phyloP scores from a whole-genome alignment of 2,797 vertebrate species.

The Eidolon dupreanum region DNA sequence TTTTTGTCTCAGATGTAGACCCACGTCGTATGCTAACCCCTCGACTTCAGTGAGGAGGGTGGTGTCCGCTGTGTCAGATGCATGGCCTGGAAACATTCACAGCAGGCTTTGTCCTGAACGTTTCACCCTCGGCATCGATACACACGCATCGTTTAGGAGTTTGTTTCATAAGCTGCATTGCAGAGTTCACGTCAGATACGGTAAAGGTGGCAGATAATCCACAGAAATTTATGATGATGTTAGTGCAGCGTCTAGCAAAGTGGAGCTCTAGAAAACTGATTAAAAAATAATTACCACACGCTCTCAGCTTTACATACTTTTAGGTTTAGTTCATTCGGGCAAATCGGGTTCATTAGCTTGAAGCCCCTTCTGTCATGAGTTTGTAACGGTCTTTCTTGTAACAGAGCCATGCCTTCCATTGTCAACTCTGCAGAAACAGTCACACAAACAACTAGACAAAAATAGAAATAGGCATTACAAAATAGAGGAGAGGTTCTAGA shows the following conservation, averaged over 20 bases:
- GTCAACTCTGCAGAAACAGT: not conserved
- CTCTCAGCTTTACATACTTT: not conserved
- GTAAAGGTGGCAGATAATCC: not conserved
- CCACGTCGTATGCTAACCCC: accelerated
- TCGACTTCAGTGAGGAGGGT: not conserved
- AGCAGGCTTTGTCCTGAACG: not conserved
- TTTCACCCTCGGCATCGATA: not conserved
- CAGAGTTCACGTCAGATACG: not conserved
- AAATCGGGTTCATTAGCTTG: not conserved
- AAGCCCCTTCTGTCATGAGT: not conserved
- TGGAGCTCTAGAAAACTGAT: not conserved
- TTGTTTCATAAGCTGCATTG: not conserved
- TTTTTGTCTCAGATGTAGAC: not conserved
- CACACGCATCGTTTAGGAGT: not conserved
- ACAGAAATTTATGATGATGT: not conserved
- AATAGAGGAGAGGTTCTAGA: not conserved
- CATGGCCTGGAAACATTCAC: not conserved
- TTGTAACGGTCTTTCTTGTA: not conserved
- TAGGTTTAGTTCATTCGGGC: not conserved
- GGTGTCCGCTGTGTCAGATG: not conserved
- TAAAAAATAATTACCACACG: not conserved
- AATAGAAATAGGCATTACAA: conserved; percentile 39
- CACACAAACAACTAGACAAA: not conserved
- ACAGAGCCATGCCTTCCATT: not conserved
- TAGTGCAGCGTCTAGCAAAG: not conserved